Evolutionary conservation across 2,797 vertebrate genomes (phyloP).

Genomic region (Parotocinclus haroldoi): DNA sequence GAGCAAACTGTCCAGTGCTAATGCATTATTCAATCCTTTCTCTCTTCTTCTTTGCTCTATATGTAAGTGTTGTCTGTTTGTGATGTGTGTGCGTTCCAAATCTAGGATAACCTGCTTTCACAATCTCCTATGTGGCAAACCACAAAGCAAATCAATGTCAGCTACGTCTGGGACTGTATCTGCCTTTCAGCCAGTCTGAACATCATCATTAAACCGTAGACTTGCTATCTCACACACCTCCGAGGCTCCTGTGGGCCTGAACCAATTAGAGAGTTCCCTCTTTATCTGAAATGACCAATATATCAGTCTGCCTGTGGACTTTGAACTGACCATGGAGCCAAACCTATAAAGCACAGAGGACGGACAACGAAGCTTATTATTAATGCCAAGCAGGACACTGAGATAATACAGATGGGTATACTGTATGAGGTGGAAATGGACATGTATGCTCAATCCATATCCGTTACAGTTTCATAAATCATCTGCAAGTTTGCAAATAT

Average conservation of each 20-base stretch:
- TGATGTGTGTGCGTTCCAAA: conserved; percentile 5
- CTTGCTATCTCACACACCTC: conserved; percentile 39
- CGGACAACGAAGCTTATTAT: conserved; percentile 33
- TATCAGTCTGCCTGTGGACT: conserved; percentile 40
- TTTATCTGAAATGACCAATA: conserved; percentile 56
- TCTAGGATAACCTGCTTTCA: conserved; percentile 23
- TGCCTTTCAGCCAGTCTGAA: conserved; percentile 32
- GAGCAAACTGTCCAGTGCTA: conserved; percentile 29
- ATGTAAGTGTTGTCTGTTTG: background rate
- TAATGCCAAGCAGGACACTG: conserved; percentile 30
- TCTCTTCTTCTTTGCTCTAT: background rate
- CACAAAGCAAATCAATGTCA: conserved; percentile 29
- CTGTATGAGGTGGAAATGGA: conserved; percentile 35
- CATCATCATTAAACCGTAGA: conserved; percentile 47
- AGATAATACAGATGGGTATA: conserved; percentile 29
- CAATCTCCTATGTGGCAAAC: conserved; percentile 21
- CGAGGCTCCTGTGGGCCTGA: conserved; percentile 36
- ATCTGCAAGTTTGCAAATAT: conserved; percentile 16
- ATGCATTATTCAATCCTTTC: conserved; percentile 18
- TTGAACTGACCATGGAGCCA: conserved; percentile 29
- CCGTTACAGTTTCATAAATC: conserved; percentile 24
- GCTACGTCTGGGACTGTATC: conserved; percentile 39
- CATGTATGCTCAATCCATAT: conserved; percentile 30
- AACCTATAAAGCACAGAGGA: conserved; percentile 30
- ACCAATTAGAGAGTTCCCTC: conserved; percentile 51